Base-by-base conservation (phyloP, 1,140 invertebrate species). In the Drosophila sucinea region DNA sequence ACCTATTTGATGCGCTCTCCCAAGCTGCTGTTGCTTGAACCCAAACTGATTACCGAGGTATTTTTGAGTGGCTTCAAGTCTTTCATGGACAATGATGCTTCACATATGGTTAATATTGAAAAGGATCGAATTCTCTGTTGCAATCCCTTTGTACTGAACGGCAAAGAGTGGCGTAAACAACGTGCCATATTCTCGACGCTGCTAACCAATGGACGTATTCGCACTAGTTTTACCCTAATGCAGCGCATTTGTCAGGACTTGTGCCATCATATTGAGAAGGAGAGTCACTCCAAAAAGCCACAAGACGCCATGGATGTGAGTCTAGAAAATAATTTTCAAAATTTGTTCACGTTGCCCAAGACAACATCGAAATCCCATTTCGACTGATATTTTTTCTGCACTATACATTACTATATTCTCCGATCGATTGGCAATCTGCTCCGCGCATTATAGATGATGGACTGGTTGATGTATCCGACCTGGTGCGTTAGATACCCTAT, bases 81-180 rank as follows among this genome's bases (percentile, higher is more conserved):
- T 67, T 94, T 94, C 33, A 76, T 90, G 65, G 77, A 92, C 35
- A 93, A 92, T 81, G 79, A 91, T 25, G 84, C 91, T 4, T 78
- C 76, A 4, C 69, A 73, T 2, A 73, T 91, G 77, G 79, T 92
- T n/a, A 91, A 93, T 62, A 73, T 77, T 7, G 25, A 90, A 23
- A 79, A 87, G 40, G 93, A 94, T 77, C 81, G 87, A 2, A 79
- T 94, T 4, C 74, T 93, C 17, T 84, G 83, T 1, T 78, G 77
- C 64, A 94, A 94, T 91, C 93, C 93, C 0, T 94, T 94, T 67
- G 70, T 92, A 29, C 70, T 92, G 6, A 79, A 81, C 30, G 93
- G 92, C 10, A 86, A 93, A 7, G 84, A 90, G 65, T 95, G 95
- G 95, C 94, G 94, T 58, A 79, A 92, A 51, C 92, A 93, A 23